A percentile compares a stretch with the other conserved stretches of the same genome.
These are phyloP conservation scores for Chlorodrepanis virens DNA, from an alignment of 2,113 vertebrate genomes.

Conservation along the genomic window DNA sequence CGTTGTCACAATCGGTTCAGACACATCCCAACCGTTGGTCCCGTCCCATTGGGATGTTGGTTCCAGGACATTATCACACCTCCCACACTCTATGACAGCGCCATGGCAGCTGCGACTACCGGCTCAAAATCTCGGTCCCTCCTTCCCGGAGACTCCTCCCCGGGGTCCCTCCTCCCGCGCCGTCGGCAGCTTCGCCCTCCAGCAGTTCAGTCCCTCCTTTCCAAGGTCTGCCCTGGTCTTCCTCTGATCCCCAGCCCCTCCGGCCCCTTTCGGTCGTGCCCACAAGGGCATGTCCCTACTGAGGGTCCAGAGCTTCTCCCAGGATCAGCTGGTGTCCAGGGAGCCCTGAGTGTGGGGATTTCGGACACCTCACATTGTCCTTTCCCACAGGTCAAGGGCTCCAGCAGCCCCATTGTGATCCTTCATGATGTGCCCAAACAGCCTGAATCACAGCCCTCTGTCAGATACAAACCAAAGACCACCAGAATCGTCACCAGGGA, in stretches of 20 bases:
- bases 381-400: background rate
- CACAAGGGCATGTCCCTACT: too few species aligned
- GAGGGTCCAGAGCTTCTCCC: background rate
- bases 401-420: constrained; percentile 9
- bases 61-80: background rate
- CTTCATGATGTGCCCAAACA: background rate
- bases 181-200: background rate
- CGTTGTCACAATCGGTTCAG: background rate
- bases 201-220: background rate
- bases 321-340: background rate
- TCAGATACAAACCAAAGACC: constrained; percentile 51
- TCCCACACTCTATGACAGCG: background rate
- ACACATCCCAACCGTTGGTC: background rate
- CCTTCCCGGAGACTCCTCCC: too few species aligned
- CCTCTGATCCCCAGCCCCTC: background rate
- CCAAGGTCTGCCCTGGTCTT: background rate
- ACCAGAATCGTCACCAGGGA: constrained; percentile 81
- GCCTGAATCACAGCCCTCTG: background rate
- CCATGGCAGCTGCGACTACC: background rate
- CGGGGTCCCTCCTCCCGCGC: background rate
- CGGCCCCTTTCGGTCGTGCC: background rate
- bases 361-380: background rate
- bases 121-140: background rate
- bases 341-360: background rate
- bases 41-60: too few species aligned